These are phyloP conservation scores for Diachasma alloeum DNA, from an alignment of 1,140 invertebrate species.

Conservation along the genomic window DNA sequence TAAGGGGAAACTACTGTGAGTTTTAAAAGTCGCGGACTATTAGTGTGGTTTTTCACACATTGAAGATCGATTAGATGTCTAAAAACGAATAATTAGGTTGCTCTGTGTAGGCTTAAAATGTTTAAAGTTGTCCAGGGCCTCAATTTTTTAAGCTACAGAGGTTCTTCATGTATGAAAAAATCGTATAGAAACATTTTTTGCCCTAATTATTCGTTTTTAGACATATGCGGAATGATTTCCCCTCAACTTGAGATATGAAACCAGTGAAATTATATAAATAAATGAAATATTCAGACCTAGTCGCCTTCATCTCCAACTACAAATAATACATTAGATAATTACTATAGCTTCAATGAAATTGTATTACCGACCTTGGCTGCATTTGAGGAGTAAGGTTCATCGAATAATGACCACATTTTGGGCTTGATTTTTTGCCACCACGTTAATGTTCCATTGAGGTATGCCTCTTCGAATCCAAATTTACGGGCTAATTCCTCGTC, in stretches of 20 bases:
- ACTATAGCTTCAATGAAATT: slow-evolving; percentile 8
- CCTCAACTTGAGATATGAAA: neutral
- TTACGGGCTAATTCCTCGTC: slow-evolving; percentile 97
- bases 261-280: neutral
- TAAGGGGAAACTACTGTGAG: too few relatives aligned
- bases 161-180: too few relatives aligned
- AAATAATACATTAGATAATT: neutral
- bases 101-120: too few relatives aligned
- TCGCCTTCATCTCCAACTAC: neutral
- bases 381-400: slow-evolving; percentile 97
- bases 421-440: slow-evolving; percentile 96
- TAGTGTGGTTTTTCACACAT: too few relatives aligned
- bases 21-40: too few relatives aligned
- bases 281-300: neutral
- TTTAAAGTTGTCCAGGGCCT: too few relatives aligned
- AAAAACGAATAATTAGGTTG: too few relatives aligned
- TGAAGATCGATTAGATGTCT: too few relatives aligned
- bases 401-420: slow-evolving; percentile 98
- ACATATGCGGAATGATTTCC: too few relatives aligned
- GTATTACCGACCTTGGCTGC: slow-evolving; percentile 85
- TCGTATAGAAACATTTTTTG: too few relatives aligned
- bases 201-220: too few relatives aligned
- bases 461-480: slow-evolving; percentile 98
- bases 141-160: too few relatives aligned
- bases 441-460: slow-evolving; percentile 83